Percentiles rank a stretch among this genome's conserved stretches.
Evolutionary conservation across 1,140 invertebrate genomes (phyloP).

Genomic region (Drosophila kohkoa): DNA sequence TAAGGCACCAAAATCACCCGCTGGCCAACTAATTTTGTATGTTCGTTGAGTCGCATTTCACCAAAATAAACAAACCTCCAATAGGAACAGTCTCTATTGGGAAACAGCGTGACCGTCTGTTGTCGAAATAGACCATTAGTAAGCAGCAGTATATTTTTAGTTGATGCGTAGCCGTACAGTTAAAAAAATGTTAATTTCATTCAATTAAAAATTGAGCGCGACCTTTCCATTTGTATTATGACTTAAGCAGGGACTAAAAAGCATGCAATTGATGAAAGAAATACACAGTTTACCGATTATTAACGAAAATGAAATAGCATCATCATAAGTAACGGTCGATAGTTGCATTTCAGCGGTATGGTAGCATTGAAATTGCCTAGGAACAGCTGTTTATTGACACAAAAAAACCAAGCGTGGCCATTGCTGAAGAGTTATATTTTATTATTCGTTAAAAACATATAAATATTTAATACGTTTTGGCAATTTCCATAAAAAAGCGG

Average conservation of each 20-base stretch:
- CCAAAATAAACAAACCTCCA: background rate
- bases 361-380: background rate
- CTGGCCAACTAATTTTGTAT: constrained; percentile 87
- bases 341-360: background rate
- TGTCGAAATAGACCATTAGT: background rate
- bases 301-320: background rate
- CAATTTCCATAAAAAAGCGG: constrained; percentile 1
- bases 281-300: background rate
- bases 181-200: background rate
- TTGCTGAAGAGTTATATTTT: constrained; percentile 1
- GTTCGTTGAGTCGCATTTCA: constrained; percentile 87
- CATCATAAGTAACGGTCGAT: background rate
- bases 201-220: no score
- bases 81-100: background rate
- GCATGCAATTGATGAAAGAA: no score
- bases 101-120: background rate
- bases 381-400: constrained; percentile 13
- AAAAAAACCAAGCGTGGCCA: constrained; percentile 20
- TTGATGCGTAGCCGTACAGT: background rate
- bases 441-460: background rate
- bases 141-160: background rate
- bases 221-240: no score
- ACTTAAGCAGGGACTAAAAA: background rate
- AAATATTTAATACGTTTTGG: background rate
- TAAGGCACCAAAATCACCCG: constrained; percentile 90